Evolutionary conservation across 2,113 vertebrate genomes (phyloP).

Genomic region (Neotragus pygmaeus): DNA sequence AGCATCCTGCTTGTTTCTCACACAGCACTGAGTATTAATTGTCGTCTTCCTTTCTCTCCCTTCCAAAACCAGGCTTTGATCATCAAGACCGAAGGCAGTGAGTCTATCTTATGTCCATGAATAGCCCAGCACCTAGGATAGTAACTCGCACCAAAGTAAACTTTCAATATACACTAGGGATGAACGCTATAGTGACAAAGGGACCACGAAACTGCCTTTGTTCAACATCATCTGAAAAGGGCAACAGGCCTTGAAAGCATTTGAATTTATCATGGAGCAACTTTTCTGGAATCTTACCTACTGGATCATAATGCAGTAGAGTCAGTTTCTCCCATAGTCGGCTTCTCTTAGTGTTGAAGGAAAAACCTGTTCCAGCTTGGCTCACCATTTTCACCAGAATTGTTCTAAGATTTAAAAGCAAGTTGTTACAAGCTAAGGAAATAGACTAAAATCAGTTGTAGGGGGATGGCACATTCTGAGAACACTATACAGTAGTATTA

Average conservation of each 20-base stretch:
- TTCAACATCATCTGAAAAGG: neutral
- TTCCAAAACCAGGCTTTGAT: neutral
- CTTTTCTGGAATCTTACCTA: conserved; percentile 84
- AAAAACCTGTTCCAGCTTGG: conserved; percentile 90
- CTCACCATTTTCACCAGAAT: conserved; percentile 95
- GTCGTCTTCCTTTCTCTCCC: neutral
- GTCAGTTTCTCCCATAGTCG: conserved; percentile 91
- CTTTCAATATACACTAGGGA: neutral
- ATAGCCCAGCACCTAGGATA: neutral
- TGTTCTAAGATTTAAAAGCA: conserved; percentile 78
- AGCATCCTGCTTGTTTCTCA: neutral
- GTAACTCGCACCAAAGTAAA: neutral
- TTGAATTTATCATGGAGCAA: neutral
- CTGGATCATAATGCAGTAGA: conserved; percentile 90
- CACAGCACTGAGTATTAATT: neutral
- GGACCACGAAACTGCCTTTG: neutral
- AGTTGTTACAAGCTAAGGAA: conserved; percentile 17
- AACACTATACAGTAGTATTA: neutral
- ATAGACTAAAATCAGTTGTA: neutral
- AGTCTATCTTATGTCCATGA: neutral
- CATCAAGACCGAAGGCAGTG: neutral
- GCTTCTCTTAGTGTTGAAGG: conserved; percentile 89
- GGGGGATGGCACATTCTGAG: neutral
- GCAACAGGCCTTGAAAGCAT: neutral
- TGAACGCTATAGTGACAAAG: neutral